phyloP scores from a whole-genome alignment of 2,113 vertebrate genomes.

The Callospermophilus lateralis region DNA sequence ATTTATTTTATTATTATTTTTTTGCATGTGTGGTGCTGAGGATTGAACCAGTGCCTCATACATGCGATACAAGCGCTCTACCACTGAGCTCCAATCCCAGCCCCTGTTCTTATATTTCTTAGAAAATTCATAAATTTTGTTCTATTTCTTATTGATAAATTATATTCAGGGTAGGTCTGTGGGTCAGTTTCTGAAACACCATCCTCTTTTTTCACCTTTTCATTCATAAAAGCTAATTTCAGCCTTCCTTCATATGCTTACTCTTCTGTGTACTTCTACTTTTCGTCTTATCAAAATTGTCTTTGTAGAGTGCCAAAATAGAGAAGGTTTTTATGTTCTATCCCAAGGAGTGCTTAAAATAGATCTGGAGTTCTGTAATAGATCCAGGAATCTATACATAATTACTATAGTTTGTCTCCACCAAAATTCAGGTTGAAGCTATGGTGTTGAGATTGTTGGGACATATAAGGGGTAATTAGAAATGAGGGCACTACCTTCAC shows the following conservation, averaged over 20 bases:
- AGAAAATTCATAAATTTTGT: constrained; percentile 5
- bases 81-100: too few relatives aligned
- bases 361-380: not conserved
- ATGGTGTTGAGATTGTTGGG: not conserved
- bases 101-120: not conserved
- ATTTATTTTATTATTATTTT: too few relatives aligned
- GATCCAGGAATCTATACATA: not conserved
- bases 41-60: too few relatives aligned
- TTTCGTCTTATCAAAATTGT: not conserved
- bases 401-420: not conserved
- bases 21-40: too few relatives aligned
- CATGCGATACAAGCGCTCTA: too few relatives aligned
- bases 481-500: not conserved
- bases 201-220: not conserved
- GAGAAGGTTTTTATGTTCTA: not conserved
- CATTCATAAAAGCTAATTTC: not conserved
- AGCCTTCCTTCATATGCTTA: not conserved
- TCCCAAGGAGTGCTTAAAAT: not conserved
- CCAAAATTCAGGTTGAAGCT: not conserved
- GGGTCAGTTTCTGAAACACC: not conserved
- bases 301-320: not conserved
- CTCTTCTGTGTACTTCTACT: not conserved
- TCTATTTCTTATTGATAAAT: not conserved
- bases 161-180: not conserved
- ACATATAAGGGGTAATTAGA: not conserved